Base-by-base conservation (phyloP, 2,888 invertebrate species). In the Unio delphinus region DNA sequence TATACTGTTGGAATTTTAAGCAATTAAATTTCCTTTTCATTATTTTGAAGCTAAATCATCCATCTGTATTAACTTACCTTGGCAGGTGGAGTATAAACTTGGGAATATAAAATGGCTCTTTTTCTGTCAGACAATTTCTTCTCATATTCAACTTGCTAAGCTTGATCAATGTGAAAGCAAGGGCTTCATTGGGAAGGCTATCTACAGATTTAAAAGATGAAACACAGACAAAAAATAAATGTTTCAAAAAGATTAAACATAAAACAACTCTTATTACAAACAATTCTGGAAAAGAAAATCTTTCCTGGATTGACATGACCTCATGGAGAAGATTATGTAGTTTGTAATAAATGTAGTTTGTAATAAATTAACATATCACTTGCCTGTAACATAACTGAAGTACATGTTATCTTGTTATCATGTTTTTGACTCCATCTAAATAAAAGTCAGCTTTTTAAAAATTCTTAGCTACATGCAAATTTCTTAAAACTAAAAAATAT, bases 21-120 rank as follows among this genome's bases (percentile, higher is more conserved):
- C 4, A 15, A 62, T 62, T 30, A 26, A 26, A 67, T 20, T 26
- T 67, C 68, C 30, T 54, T 59, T 18, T 23, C 23, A 55, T 23
- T 34, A 59, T 26, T 66, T 26, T 23, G 28, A 30, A 26, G 55
- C 26, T 55, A 18, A 18, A 11, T 4, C 20, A 61, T 34, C n/a
- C 26, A 30, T 18, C 56, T 28, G 45, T 17, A 55, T 55, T 7
- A 30, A 61, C 20, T 72, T 76, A 87, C 88, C 81, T 82, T 63
- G 82, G 83, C 26, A 88, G 72, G 62, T 86, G 83, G 67, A 87
- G 72, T n/a, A 88, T 80, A 74, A 88, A 87, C 69, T 85, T 86
- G 54, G 88, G 87, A 59, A 88, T 74, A 65, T 69, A 87, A 67
- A 83, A 83, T 11, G 88, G 87, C 20, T 83, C 80, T 55, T 83